Evolutionary conservation across 2,113 vertebrate genomes (phyloP).

Genomic region (Loxodonta africana): DNA sequence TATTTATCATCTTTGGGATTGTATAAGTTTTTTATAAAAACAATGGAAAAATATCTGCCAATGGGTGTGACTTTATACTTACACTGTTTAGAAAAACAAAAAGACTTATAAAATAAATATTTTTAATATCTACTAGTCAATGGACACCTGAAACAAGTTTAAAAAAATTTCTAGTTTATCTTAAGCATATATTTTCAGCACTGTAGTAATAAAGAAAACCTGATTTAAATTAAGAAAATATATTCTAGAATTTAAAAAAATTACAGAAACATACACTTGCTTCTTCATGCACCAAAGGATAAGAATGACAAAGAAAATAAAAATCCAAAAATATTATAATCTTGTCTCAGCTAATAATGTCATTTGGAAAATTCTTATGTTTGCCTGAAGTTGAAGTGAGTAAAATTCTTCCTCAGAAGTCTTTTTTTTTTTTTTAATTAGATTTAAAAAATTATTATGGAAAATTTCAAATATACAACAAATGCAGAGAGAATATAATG

Average conservation of each 20-base stretch:
- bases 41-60: not conserved
- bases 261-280: not conserved
- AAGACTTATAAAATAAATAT: conserved; percentile 14
- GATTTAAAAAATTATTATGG: not conserved
- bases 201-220: not conserved
- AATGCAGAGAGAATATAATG: not conserved
- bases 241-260: conserved; percentile 28
- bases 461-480: conserved; percentile 26
- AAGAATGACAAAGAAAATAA: not conserved
- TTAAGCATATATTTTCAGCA: not conserved
- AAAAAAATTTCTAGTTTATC: conserved; percentile 31
- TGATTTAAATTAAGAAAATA: conserved; percentile 21
- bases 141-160: not conserved
- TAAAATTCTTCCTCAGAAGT: not conserved
- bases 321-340: not conserved
- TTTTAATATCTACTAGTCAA: not conserved
- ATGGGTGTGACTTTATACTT: not conserved
- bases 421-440: not conserved
- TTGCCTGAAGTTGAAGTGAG: not conserved
- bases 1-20: not conserved
- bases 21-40: conserved; percentile 17
- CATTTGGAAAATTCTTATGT: conserved; percentile 12
- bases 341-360: not conserved
- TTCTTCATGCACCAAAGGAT: not conserved
- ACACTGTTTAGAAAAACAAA: conserved; percentile 8